These are phyloP conservation scores for Uropsilus gracilis DNA, from an alignment of 2,113 vertebrate genomes.

Conservation along the genomic window DNA sequence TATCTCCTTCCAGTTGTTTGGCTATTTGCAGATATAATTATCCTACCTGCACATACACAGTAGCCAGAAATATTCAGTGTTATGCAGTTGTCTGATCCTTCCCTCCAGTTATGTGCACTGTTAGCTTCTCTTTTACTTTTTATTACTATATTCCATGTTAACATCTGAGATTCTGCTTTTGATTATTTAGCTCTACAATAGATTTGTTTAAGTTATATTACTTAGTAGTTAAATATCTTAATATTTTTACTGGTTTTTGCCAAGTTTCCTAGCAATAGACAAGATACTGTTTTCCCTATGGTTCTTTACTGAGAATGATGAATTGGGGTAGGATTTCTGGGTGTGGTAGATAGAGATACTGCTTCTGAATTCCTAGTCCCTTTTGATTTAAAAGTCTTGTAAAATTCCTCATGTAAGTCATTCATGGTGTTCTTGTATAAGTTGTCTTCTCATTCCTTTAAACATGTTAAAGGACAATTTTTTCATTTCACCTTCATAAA, in stretches of 20 bases:
- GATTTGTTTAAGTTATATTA: neutral
- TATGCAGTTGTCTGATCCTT: neutral
- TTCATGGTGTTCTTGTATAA: neutral
- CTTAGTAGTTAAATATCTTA: neutral
- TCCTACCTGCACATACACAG: neutral
- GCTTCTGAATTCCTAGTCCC: neutral
- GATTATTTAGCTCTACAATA: neutral
- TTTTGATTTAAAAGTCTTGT: neutral
- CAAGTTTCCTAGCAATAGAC: neutral
- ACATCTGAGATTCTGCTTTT: neutral
- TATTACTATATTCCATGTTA: neutral
- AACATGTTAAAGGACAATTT: neutral
- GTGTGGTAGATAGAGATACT: neutral
- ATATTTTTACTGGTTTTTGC: neutral
- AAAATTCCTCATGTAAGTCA: neutral
- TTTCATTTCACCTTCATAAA: neutral
- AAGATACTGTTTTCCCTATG: neutral
- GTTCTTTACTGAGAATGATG: neutral
- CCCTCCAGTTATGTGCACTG: neutral
- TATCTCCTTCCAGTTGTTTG: neutral
- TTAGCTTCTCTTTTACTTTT: neutral
- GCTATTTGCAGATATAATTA: neutral
- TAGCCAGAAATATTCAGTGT: neutral
- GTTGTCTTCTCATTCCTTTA: neutral
- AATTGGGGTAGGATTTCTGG: neutral